Percentiles rank a stretch among this genome's conserved stretches.
Evolutionary conservation across 2,113 vertebrate species (phyloP).

Genomic region (Columbina picui): DNA sequence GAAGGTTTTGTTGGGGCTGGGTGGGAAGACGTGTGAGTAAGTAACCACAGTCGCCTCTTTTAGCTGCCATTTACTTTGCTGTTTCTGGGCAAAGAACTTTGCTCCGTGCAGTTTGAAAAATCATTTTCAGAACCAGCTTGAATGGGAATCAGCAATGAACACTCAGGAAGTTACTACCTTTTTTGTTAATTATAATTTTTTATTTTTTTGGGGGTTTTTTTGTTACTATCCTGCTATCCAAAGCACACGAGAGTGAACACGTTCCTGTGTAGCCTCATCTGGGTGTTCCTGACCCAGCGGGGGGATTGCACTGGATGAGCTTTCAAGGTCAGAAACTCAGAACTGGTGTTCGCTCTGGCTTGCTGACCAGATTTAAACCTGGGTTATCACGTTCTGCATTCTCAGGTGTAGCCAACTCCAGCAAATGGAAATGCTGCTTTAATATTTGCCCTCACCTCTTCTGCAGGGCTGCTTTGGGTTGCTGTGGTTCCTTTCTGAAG

Average conservation of each 20-base stretch:
- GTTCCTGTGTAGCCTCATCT: no score
- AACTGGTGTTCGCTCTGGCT: background rate
- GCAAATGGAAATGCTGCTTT: background rate
- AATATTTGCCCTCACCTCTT: background rate
- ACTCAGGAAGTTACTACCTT: background rate
- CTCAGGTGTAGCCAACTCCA: background rate
- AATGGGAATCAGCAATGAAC: background rate
- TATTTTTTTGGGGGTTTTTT: background rate
- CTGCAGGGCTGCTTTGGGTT: background rate
- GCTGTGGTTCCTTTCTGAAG: background rate
- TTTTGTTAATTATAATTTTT: no score
- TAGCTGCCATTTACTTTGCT: background rate
- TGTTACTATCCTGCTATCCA: background rate
- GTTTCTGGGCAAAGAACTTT: background rate
- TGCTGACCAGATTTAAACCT: background rate
- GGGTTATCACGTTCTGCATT: background rate
- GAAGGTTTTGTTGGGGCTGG: background rate
- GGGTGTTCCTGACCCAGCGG: no score
- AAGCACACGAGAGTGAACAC: fast-evolving
- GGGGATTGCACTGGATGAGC: no score
- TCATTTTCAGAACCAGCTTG: background rate
- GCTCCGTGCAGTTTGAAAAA: background rate
- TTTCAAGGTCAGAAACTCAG: fast-evolving
- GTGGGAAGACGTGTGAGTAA: background rate
- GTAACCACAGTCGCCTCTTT: background rate